Evolutionary conservation across 2,888 invertebrate species (phyloP).

Genomic region (Pelosia muscerda): DNA sequence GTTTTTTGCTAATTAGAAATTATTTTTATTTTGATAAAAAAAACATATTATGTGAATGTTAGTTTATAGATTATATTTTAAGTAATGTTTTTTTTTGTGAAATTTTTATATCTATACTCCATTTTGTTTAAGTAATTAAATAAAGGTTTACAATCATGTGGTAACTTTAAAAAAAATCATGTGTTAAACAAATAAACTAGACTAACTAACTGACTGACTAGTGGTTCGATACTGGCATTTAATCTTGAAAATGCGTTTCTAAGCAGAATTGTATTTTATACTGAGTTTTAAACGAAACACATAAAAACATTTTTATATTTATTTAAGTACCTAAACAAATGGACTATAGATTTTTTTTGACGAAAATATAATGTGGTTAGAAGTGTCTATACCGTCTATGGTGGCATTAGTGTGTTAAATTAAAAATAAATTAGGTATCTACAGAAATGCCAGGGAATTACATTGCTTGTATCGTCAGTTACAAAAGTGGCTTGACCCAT

Average conservation of each 20-base stretch:
- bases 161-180: too few species aligned
- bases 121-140: neutral
- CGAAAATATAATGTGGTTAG: slow-evolving; percentile 1
- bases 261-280: too few species aligned
- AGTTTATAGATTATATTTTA: slow-evolving; percentile 24
- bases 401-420: neutral
- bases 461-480: neutral
- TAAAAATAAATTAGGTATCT: neutral
- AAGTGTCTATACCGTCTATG: neutral
- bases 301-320: too few species aligned
- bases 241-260: too few species aligned
- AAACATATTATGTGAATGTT: slow-evolving; percentile 39
- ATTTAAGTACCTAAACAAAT: too few species aligned
- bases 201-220: too few species aligned
- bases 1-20: slow-evolving; percentile 2
- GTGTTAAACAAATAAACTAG: too few species aligned
- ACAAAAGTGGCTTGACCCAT: neutral
- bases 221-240: too few species aligned
- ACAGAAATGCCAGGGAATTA: neutral
- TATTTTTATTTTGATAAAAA: slow-evolving; percentile 13
- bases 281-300: too few species aligned
- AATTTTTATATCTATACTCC: slow-evolving; percentile 18
- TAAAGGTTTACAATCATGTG: too few species aligned
- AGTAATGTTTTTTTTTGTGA: slow-evolving; percentile 25
- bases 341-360: neutral